Base-by-base conservation (phyloP, 53 echinoderm and acorn worm genomes). In the Glandiceps talaboti region DNA sequence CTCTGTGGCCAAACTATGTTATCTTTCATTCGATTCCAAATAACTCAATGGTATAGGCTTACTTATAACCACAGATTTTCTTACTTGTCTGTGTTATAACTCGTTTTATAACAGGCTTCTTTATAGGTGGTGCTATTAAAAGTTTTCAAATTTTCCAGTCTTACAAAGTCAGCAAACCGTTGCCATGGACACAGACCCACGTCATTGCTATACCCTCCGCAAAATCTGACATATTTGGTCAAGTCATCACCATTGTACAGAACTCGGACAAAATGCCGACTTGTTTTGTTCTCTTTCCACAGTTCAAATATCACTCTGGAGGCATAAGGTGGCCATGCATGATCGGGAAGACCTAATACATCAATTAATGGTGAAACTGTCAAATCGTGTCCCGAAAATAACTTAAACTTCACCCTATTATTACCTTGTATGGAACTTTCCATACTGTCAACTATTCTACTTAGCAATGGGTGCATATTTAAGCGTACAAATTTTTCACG, bases 381-480 rank as follows among this genome's bases (percentile, higher is more conserved):
- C 45, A 99, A 79, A 72, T 99, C 99, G 73, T 99, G 99, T 14
- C 99, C 99, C 1, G 91, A 91, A 82, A 89, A 89, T 6, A 94
- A 80, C 27, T 76, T 84, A 74, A 99, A 94, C 25, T 76, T 83
- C 10, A 84, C 82, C 29, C 30, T 86, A 72, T 74, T 77, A 1
- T 32, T 30, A 29, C 86, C 89, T 29, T 85, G 83, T 32, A 32
- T 81, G 72, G 88, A 74, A 14, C 80, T 77, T 25, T 85, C 80
- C 90, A 94, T 94, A 31, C 75, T 86, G 26, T 31, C 26, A 26
- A 83, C 78, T 30, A 99, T 88, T 25, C 81, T 76, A 0, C 87
- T 82, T 26, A 99, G 86, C 0, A 99, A 30, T 0, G 99, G 99
- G 32, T 99, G 88, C 80, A 93, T 89, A 85, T 76, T 81, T 80